These are phyloP conservation scores for Centropyge bicolor DNA, from an alignment of 2,797 vertebrate genomes.

Conservation along the genomic window DNA sequence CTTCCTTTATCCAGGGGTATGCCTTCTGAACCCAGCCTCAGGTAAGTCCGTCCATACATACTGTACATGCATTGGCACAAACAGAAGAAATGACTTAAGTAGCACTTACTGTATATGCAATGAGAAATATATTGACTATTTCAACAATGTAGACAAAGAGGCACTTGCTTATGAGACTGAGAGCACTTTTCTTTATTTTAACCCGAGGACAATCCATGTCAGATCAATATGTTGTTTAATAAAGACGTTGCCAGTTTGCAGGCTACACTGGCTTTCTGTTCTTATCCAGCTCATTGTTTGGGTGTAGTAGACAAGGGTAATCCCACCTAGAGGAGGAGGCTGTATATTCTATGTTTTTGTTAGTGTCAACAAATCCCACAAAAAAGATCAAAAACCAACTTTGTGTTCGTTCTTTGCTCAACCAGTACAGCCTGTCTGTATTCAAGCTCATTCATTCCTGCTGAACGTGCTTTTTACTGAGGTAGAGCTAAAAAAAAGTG, in stretches of 20 bases:
- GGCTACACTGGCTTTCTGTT: not conserved
- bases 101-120: not conserved
- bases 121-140: not conserved
- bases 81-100: not conserved
- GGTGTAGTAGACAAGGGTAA: not conserved
- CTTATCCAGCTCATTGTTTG: conserved; percentile 14
- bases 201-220: conserved; percentile 21
- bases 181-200: conserved; percentile 11
- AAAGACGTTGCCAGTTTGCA: conserved; percentile 8
- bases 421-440: not conserved
- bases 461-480: not conserved
- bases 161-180: not conserved
- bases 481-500: not conserved
- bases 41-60: conserved; percentile 80
- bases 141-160: conserved; percentile 6
- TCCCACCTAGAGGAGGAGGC: not conserved
- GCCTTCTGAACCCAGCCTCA: conserved; percentile 94
- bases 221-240: conserved; percentile 39
- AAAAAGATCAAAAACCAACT: not conserved
- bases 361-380: not conserved
- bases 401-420: not conserved
- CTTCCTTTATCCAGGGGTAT: conserved; percentile 84
- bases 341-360: not conserved
- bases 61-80: conserved; percentile 4
- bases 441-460: not conserved